These are phyloP conservation scores for Rhodeus uyekii DNA, from an alignment of 2,797 vertebrate species.

Conservation along the genomic window DNA sequence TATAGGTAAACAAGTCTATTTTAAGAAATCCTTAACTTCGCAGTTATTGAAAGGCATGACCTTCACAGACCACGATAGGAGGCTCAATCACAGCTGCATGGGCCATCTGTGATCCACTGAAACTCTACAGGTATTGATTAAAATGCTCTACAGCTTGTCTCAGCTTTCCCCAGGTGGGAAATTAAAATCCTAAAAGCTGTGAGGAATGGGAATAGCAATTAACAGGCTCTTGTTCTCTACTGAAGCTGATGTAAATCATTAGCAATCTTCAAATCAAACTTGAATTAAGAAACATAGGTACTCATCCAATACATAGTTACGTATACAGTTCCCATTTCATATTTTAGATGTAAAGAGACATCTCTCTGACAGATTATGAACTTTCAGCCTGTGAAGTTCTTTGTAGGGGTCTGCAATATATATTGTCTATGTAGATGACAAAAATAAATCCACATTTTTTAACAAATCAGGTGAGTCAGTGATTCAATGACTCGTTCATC, in stretches of 20 bases:
- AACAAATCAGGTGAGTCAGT: neutral
- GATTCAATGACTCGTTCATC: neutral
- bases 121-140: constrained; percentile 62
- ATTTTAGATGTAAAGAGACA: neutral
- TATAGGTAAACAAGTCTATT: neutral
- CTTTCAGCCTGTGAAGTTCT: neutral
- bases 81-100: constrained; percentile 42
- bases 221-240: constrained; percentile 3
- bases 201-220: constrained; percentile 28
- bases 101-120: constrained; percentile 56
- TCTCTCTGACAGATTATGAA: neutral
- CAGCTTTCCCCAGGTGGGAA: constrained; percentile 47
- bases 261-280: neutral
- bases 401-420: neutral
- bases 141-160: constrained; percentile 49
- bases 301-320: neutral
- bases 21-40: neutral
- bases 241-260: neutral
- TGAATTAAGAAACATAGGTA: neutral
- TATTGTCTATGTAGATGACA: neutral
- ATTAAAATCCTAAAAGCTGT: constrained; percentile 54
- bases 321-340: neutral
- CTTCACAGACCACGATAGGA: constrained; percentile 45
- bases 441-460: neutral
- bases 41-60: constrained; percentile 39